These are phyloP conservation scores for Chromoteleia sp. DNA, from an alignment of 2,888 invertebrate genomes.

Conservation along the genomic window DNA sequence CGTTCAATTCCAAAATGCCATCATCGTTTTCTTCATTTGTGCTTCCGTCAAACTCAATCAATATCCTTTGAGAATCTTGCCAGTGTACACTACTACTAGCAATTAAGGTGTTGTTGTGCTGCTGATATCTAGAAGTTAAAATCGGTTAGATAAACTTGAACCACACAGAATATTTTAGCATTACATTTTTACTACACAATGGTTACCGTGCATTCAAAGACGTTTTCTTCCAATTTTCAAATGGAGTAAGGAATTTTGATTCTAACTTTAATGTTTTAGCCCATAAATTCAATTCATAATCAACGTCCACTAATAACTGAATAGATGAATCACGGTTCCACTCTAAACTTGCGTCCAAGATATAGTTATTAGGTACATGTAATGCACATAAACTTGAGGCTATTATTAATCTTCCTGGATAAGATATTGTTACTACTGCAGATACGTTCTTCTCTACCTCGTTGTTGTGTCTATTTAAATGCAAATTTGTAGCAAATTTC, in stretches of 20 bases:
- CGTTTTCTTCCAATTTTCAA: conserved; percentile 87
- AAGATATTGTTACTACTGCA: conserved; percentile 88
- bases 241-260: conserved; percentile 86
- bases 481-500: conserved; percentile 88
- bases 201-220: conserved; percentile 85
- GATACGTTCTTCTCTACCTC: conserved; percentile 87
- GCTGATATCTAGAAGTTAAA: conserved; percentile 85
- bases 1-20: conserved; percentile 85
- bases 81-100: conserved; percentile 87
- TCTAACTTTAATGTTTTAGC: conserved; percentile 85
- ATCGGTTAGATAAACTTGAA: neutral
- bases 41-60: conserved; percentile 86
- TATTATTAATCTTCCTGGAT: conserved; percentile 91
- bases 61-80: conserved; percentile 87
- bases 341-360: conserved; percentile 87
- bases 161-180: too few relatives aligned
- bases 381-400: conserved; percentile 88
- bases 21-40: conserved; percentile 83
- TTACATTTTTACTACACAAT: neutral
- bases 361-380: conserved; percentile 84
- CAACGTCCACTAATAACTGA: conserved; percentile 87
- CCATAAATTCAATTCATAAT: conserved; percentile 85
- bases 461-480: conserved; percentile 86
- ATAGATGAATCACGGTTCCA: conserved; percentile 90
- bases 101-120: conserved; percentile 85